Evolutionary conservation across 2,113 vertebrate species (phyloP), one percentile per base, ranked within the genome.

Genomic region (Odobenus rosmarus): DNA sequence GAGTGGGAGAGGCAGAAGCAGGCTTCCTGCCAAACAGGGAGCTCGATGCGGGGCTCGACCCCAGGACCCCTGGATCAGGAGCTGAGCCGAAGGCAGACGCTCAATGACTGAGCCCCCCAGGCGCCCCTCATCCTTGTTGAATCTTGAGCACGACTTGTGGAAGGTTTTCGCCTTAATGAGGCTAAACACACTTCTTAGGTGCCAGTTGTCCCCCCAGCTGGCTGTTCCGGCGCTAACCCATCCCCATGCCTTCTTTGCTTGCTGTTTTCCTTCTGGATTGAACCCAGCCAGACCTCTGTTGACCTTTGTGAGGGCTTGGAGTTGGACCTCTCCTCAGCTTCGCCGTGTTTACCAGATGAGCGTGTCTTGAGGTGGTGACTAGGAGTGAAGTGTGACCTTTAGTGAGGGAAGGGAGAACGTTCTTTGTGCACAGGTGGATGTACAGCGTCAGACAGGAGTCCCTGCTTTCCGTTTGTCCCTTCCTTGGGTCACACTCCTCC

Each of bases 101-200:
- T 39, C 39, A 39, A 39, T 4, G 39, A 39, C 39, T 39, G 39
- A 39, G 39, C 39, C 39, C 39, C 39, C 39, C 3, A 39, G 39
- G 39, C 4, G 39, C 39, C 39, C 39, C 59, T 79, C 23, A 19
- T 19, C 46, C 33, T 67, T 36, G 51, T 24, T 5, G 42, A 59
- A 10, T 31, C 19, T 0, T 0, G 49, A 72, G 26, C 8, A 3
- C 61, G 81, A 26, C 55, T 39, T 1, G n/a, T 49, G 33, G 93
- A 31, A 16, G 51, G 55, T 64, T 9, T 69, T 28, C 36, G 0
- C 7, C 5, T 10, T 14, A 7, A 7, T 0, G 82, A 74, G 79
- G 36, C 59, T n/a, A 0, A 1, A 7, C 10, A 13, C 3, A 0
- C 69, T 42, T 10, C n/a, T 1, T 26, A 8, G 3, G 59, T 4